These are phyloP conservation scores for Pipra filicauda DNA, from an alignment of 2,113 vertebrate species.

Conservation along the genomic window DNA sequence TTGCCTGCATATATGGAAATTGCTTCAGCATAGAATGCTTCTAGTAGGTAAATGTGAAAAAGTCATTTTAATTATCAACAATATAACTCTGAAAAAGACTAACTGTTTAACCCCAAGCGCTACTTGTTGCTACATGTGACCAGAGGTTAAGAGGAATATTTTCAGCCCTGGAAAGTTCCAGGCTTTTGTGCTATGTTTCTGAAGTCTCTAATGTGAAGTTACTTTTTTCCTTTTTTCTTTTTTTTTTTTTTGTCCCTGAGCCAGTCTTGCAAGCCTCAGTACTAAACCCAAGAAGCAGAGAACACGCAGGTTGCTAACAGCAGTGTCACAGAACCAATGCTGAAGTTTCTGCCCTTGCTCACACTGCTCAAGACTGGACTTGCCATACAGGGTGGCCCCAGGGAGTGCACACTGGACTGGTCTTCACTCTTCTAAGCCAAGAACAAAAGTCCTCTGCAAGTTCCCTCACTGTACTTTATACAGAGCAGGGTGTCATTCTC, in stretches of 20 bases:
- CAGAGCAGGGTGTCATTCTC: neutral
- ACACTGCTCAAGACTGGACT: neutral
- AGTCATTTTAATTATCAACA: neutral
- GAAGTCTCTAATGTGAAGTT: neutral
- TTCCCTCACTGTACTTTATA: neutral
- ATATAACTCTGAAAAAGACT: neutral
- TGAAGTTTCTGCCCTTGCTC: neutral
- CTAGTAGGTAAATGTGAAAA: neutral
- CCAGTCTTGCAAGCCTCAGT: neutral
- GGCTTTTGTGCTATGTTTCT: neutral
- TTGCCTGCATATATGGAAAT: neutral
- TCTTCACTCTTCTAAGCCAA: neutral
- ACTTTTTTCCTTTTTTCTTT: neutral
- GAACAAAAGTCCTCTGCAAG: neutral
- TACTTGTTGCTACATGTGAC: neutral
- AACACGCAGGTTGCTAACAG: rapidly evolving
- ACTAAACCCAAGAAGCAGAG: neutral
- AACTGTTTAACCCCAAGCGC: neutral
- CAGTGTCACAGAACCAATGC: neutral
- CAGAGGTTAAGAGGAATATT: neutral
- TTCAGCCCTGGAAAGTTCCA: neutral
- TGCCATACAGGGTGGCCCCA: neutral
- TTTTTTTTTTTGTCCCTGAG: neutral
- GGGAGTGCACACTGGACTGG: neutral
- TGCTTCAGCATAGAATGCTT: neutral